phyloP scores from a whole-genome alignment of 2,888 invertebrate species.

The Lottia scabra region DNA sequence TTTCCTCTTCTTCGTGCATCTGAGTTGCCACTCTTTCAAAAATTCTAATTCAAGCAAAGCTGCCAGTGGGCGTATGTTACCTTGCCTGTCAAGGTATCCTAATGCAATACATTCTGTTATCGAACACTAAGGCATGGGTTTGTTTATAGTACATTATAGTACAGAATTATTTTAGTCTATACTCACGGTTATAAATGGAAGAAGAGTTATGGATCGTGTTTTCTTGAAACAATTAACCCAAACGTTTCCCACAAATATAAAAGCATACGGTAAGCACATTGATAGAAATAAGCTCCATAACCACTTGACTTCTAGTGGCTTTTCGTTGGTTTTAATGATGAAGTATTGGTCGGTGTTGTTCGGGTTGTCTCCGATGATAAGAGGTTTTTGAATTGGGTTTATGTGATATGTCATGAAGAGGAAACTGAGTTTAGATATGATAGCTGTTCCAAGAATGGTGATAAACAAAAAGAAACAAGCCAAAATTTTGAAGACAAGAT shows the following conservation, averaged over 20 bases:
- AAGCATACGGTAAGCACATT: conserved; percentile 49
- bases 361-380: conserved; percentile 28
- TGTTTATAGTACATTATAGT: too few species aligned
- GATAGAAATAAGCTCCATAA: conserved; percentile 51
- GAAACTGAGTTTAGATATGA: conserved; percentile 47
- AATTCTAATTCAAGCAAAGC: too few species aligned
- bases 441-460: conserved; percentile 42
- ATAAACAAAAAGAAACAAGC: conserved; percentile 39
- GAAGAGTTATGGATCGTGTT: conserved; percentile 28
- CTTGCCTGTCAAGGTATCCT: too few species aligned
- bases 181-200: conserved; percentile 43
- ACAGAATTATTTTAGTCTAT: background rate
- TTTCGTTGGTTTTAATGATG: conserved; percentile 17
- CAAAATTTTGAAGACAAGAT: conserved; percentile 40
- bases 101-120: too few species aligned
- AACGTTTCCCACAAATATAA: conserved; percentile 35
- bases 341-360: conserved; percentile 24
- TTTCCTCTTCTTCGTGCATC: too few species aligned
- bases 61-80: too few species aligned
- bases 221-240: conserved; percentile 43
- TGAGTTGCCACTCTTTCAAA: too few species aligned
- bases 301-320: conserved; percentile 44
- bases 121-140: background rate
- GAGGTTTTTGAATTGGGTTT: conserved; percentile 25
- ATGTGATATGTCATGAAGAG: conserved; percentile 45